A percentile compares a stretch with the other conserved stretches of the same genome.
Conservation (phyloP, 2,888 invertebrate species). For the Chymomyza procnemis region DNA sequence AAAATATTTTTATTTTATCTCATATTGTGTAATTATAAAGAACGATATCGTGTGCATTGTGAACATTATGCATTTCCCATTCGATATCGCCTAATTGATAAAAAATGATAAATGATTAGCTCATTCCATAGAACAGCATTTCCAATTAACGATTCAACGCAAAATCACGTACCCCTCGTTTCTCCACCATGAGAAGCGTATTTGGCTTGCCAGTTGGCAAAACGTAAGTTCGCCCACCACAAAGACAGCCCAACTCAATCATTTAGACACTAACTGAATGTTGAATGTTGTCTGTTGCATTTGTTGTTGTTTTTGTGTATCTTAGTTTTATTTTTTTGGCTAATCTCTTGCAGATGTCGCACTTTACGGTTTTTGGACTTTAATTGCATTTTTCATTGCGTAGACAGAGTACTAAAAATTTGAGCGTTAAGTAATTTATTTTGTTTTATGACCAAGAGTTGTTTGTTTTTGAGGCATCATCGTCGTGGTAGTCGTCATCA, state of each 20-base stretch:
- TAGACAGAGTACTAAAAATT: slow-evolving; percentile 40
- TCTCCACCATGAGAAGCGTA: neutral
- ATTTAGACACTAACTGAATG: slow-evolving; percentile 28
- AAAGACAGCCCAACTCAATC: slow-evolving; percentile 31
- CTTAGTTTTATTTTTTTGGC: slow-evolving; percentile 13
- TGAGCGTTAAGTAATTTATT: slow-evolving; percentile 55
- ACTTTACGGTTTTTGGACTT: slow-evolving; percentile 41
- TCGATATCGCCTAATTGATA: too few relatives aligned
- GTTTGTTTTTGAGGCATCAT: slow-evolving; percentile 24
- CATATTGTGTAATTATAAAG: too few relatives aligned
- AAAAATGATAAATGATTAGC: too few relatives aligned
- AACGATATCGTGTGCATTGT: too few relatives aligned
- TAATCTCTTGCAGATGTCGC: slow-evolving; percentile 50
- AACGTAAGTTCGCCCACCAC: neutral
- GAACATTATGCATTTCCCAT: too few relatives aligned
- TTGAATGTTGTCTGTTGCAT: neutral
- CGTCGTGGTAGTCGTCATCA: slow-evolving; percentile 8
- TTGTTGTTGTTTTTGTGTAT: slow-evolving; percentile 13
- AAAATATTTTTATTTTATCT: too few relatives aligned
- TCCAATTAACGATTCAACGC: neutral
- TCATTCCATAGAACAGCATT: neutral
- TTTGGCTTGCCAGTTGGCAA: neutral
- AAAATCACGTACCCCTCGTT: neutral
- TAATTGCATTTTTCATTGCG: slow-evolving; percentile 50
- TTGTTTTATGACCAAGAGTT: slow-evolving; percentile 39